phyloP scores from a whole-genome alignment of 2,797 vertebrate genomes.

The Amblyraja radiata region DNA sequence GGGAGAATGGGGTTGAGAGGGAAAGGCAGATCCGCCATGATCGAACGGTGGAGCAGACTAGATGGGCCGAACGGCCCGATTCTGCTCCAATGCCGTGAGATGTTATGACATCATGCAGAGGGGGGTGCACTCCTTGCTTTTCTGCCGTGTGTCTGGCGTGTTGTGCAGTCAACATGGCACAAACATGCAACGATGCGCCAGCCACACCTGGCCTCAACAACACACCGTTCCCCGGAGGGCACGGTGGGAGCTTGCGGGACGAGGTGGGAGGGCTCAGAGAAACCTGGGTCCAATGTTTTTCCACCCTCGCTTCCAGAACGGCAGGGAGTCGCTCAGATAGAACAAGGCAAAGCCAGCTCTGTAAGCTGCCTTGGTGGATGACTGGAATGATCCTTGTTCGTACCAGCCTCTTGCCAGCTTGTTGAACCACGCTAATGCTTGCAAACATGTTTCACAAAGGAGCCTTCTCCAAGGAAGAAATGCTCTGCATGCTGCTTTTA shows the following conservation, averaged over 20 bases:
- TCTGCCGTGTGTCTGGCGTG: not conserved
- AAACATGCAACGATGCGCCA: not conserved
- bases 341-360: not conserved
- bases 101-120: not conserved
- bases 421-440: no score
- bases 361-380: no score
- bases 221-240: not conserved
- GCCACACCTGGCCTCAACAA: not conserved
- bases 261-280: not conserved
- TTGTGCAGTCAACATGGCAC: not conserved
- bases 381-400: no score
- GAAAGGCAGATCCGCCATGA: no score
- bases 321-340: not conserved
- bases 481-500: slow-evolving; percentile 6
- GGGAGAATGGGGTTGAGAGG: no score
- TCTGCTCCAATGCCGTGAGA: no score
- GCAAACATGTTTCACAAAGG: slow-evolving; percentile 5
- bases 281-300: not conserved
- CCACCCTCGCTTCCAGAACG: not conserved
- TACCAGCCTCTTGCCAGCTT: no score
- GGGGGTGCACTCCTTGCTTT: not conserved
- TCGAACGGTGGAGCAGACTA: no score
- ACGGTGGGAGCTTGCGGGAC: not conserved
- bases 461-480: not conserved
- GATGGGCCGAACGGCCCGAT: no score